Evolutionary conservation across 2,797 vertebrate genomes (phyloP), one percentile per base, ranked within the genome.

Genomic region (Sebastolobus altivelis): DNA sequence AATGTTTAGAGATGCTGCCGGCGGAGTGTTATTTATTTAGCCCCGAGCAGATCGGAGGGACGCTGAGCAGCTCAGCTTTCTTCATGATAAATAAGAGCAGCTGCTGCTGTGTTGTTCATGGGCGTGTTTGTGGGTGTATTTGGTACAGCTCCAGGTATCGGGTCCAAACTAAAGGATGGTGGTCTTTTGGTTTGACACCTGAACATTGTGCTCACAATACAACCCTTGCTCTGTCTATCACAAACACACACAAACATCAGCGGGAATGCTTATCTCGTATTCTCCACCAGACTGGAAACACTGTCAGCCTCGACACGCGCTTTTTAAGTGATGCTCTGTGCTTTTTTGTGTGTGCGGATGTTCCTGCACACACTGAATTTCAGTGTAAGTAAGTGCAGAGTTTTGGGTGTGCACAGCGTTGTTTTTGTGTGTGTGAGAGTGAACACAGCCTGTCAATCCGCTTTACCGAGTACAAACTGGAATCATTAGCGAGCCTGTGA

Each of bases 401-500:
- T 52, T 77, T 77, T 38, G 8, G 29, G 4, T 68, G 13, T 56
- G 67, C 52, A 54, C 62, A 12, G 6, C 1, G 2, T 55, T 58
- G 62, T 46, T 4, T 46, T 16, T 79, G 67, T 65, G 55, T 25
- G 40, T 25, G 66, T 55, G 62, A 3, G 63, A 49, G 46, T 52
- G 35, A 63, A 61, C 70, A 38, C 35, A 31, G 37, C 56, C 79
- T 76, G 80, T 86, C 86, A 83, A 62, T 82, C 81, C 11, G 62
- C 58, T 72, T 79, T 85, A 59, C 77, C 9, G 22, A 71, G 71
- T 79, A 80, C 75, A 87, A 85, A 82, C 82, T 71, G 81, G 56
- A 82, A 72, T 90, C 86, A 87, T 89, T 89, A 88, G 78, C 16
- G 46, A 66, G 75, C 74, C 65, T 54, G 77, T n/a, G 70, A 68